Base-by-base conservation (phyloP, 2,113 vertebrate species). In the Prunella himalayana region DNA sequence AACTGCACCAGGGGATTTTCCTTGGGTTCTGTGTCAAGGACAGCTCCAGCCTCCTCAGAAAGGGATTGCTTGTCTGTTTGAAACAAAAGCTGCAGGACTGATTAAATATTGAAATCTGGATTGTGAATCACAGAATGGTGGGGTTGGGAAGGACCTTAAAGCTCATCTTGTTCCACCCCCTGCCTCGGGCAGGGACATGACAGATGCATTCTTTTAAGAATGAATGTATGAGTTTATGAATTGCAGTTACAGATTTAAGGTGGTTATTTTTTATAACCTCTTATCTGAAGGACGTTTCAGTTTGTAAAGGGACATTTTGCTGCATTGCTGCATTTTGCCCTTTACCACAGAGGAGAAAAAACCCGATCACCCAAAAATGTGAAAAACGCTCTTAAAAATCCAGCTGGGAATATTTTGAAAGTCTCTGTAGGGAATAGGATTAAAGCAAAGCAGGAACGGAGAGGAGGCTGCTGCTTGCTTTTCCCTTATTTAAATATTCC, bases 401-500 rank as follows among this genome's bases (percentile, higher is more conserved):
- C 61, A 3, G 1, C 1, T 0, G 11, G 27, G 78, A 80, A 53
- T 18, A 4, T 9, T 47, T 7, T 53, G 65, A 11, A 78, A 25
- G 5, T 4, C 59, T 23, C 71, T 8, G 14, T 23, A 13, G 13
- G 4, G 53, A 71, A 25, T 1, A 51, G 65, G 24, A 20, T 88
- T 57, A 42, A 60, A 60, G 13, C 42, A 57, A 47, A 53, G 66
- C 91, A 54, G 56, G 33, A 39, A 30, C 0, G 10, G 14, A 95
- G 95, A 81, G 44, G 85, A 94, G 83, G 2, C 82, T 77, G 77
- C 95, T 88, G 95, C 89, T 54, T 95, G 85, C 95, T 95, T 97
- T 60, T 6, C 94, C 75, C 86, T 96, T 77, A 71, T 96, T 98
- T 95, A 96, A 97, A 96, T 97, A 98, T 98, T 97, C 97, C 97